Evolutionary conservation across 2,113 vertebrate genomes (phyloP), one percentile per base, ranked within the genome.

Genomic region (Dermatemys mawii): DNA sequence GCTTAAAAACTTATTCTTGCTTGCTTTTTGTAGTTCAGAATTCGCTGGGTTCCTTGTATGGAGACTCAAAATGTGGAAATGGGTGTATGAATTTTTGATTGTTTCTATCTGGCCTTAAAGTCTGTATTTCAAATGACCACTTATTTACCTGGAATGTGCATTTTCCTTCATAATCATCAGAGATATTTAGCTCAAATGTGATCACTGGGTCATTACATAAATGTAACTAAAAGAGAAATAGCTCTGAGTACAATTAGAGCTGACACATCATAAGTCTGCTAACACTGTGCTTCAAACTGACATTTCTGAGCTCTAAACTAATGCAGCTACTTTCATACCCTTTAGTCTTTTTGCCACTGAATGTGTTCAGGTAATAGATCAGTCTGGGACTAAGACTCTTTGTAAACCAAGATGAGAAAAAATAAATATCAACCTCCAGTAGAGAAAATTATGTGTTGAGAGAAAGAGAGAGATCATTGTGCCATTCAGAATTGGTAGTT

Each of bases 341-440:
- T 88, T 26, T 91, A 6, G 81, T 81, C 55, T 41, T 84, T 14
- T 55, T 84, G 70, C 50, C 35, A 53, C 53, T 82, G 1, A 53
- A 83, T 53, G 32, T 41, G 90, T 90, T 91, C 11, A 80, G 13
- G 38, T 94, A 85, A 86, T 21, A 49, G 3, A 94, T 80, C 57
- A 75, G 54, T 92, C 83, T 78, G 50, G 70, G 41, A 17, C 88
- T 78, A 32, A 44, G 49, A 83, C 41, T 83, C 53, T 78, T 54
- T 84, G 35, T 51, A 78, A 54, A 78, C 76, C 46, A 90, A 83
- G 73, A 27, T 46, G 70, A 78, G 21, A 29, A 48, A 48, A 96
- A 92, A 96, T 80, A 95, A 84, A 86, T 87, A 91, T 22, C 53
- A 67, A n/a, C 44, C 78, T 94, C 89, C 55, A 84, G 93, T 89